Evolutionary conservation across 2,797 vertebrate genomes (phyloP), one percentile per base, ranked within the genome.

Genomic region (Darevskia mixta): DNA sequence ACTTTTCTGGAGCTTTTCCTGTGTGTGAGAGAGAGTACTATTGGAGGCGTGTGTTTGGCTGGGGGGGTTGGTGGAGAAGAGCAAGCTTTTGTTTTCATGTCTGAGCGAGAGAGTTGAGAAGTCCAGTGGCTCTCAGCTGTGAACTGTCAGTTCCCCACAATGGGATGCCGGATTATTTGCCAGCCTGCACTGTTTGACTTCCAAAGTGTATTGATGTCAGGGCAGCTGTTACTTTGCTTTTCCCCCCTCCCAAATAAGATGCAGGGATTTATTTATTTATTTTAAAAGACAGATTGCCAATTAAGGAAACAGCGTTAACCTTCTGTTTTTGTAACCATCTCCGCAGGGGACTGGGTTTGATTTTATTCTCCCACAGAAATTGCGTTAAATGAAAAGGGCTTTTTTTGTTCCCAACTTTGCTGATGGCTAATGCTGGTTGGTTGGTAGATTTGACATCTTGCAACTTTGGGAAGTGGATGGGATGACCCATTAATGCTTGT

Each of bases 341-440:
- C 72, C 61, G 20, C 38, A 73, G 41, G 18, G 18, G 32, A 4
- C 25, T 64, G 4, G 85, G 3, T 18, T 3, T 18, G 41, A 49
- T 49, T 2, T 45, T 27, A 27, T 49, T 8, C 29, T 38, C 76
- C 58, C 38, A 35, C 10, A n/a, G 67, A 64, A 84, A 79, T 79
- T 75, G 73, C 72, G 29, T 88, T 87, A 83, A 76, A 85, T 38
- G 69, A 86, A 87, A 82, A 79, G 17, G 55, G 72, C 72, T 73
- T 38, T 41, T 41, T 90, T 83, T 23, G 1, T 61, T 58, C 76
- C 82, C 25, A 23, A 71, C 32, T 49, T 71, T 89, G 61, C 83
- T 79, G 80, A 75, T n/a, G 87, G 3, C 32, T 79, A 79, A 27
- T 79, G 79, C 23, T 58, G 45, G 64, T 8, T 2, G 80, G 58